Conservation (phyloP, 2,888 invertebrate species). For the Apamea sordens region DNA sequence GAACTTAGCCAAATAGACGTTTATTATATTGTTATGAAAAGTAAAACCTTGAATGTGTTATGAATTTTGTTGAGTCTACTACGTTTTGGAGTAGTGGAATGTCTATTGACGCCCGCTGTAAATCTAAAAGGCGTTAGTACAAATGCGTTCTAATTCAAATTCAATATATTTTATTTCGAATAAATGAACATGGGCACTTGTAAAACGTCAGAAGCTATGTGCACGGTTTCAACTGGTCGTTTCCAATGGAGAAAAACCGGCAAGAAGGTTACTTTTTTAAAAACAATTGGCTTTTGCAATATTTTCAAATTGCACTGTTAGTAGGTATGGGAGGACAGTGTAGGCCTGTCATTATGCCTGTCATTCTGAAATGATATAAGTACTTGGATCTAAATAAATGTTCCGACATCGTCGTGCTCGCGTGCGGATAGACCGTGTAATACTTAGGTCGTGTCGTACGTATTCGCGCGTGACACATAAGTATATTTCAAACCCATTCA, state of each 20-base stretch:
- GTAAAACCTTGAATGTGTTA: constrained; percentile 5
- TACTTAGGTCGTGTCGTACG: constrained; percentile 30
- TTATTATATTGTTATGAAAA: constrained; percentile 22
- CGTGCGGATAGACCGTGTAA: constrained; percentile 39
- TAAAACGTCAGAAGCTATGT: neutral
- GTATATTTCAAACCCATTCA: constrained; percentile 40
- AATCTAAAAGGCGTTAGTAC: neutral
- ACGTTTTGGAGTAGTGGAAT: neutral
- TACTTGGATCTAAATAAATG: constrained; percentile 30
- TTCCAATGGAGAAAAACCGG: neutral
- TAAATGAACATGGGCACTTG: neutral
- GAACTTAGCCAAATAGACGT: constrained; percentile 30
- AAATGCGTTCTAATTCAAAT: neutral
- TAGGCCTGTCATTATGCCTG: neutral
- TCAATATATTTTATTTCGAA: neutral
- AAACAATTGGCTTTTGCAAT: neutral
- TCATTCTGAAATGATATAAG: constrained; percentile 3
- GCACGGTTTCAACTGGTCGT: neutral
- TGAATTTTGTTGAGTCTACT: constrained; percentile 18
- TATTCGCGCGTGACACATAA: constrained; percentile 36
- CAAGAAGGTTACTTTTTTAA: neutral
- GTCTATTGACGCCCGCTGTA: neutral
- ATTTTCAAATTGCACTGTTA: neutral
- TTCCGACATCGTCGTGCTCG: constrained; percentile 33
- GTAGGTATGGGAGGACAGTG: neutral